phyloP scores from a whole-genome alignment of 2,797 vertebrate species.

The Lates japonicus region DNA sequence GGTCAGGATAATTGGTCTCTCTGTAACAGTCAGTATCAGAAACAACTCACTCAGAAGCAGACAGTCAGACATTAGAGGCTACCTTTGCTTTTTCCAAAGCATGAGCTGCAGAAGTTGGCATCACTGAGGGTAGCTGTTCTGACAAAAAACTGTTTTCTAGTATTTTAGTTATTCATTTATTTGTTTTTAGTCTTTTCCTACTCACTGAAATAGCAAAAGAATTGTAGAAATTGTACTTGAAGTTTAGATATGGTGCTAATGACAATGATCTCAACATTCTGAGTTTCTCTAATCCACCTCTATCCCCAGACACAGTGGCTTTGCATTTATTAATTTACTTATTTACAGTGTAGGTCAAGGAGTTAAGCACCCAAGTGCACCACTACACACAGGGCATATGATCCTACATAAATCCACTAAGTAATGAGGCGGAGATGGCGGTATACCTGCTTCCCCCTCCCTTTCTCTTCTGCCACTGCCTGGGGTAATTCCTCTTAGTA shows the following conservation, averaged over 20 bases:
- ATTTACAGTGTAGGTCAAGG: constrained; percentile 84
- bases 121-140: constrained; percentile 11
- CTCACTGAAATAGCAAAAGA: background rate
- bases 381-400: constrained; percentile 73
- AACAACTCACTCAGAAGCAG: constrained; percentile 68
- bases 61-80: constrained; percentile 56
- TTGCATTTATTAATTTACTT: constrained; percentile 82
- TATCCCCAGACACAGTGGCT: constrained; percentile 42
- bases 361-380: constrained; percentile 80
- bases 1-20: constrained; percentile 81
- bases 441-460: constrained; percentile 73
- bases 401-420: constrained; percentile 85
- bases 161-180: constrained; percentile 7
- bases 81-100: constrained; percentile 44
- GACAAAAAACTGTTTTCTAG: constrained; percentile 11
- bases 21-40: constrained; percentile 82
- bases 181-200: constrained; percentile 10
- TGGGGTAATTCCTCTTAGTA: constrained; percentile 86
- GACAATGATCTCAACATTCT: background rate
- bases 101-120: constrained; percentile 17
- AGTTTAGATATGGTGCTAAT: constrained; percentile 17
- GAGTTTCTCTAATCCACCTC: constrained; percentile 44
- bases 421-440: constrained; percentile 82
- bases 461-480: constrained; percentile 64
- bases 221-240: constrained; percentile 2